These are phyloP conservation scores for Hydrolagus colliei DNA, from an alignment of 2,797 vertebrate genomes.

Conservation along the genomic window DNA sequence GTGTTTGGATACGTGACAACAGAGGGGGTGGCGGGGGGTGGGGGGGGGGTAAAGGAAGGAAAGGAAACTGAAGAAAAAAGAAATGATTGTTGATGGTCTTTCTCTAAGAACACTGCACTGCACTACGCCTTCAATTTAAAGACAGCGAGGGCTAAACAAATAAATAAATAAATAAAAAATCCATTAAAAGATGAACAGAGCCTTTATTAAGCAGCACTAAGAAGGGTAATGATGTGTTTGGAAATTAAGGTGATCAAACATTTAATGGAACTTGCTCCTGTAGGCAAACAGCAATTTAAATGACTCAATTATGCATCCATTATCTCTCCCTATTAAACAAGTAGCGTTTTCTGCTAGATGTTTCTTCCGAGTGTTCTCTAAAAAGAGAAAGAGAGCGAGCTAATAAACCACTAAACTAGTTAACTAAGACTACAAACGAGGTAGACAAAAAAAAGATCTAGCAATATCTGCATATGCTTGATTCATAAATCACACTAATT, in stretches of 20 bases:
- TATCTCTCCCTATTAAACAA: slow-evolving; percentile 78
- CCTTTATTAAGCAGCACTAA: slow-evolving; percentile 96
- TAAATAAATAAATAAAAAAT: slow-evolving; percentile 26
- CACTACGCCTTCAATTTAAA: slow-evolving; percentile 4
- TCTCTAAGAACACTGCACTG: not conserved
- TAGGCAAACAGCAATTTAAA: slow-evolving; percentile 96
- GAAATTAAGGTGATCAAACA: slow-evolving; percentile 99
- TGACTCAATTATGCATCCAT: slow-evolving; percentile 99
- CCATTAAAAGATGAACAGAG: slow-evolving; percentile 55
- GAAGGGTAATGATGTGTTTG: slow-evolving; percentile 97
- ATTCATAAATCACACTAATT: slow-evolving; percentile 84
- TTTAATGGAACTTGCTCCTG: slow-evolving; percentile 96
- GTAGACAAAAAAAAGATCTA: slow-evolving; percentile 47
- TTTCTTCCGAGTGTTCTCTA: slow-evolving; percentile 28
- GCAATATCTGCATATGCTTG: slow-evolving; percentile 58
- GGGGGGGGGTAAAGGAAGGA: too few relatives aligned
- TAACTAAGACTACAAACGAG: slow-evolving; percentile 55
- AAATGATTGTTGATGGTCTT: slow-evolving; percentile 3
- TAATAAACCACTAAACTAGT: slow-evolving; percentile 80
- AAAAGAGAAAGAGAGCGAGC: slow-evolving; percentile 45
- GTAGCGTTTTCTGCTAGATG: slow-evolving; percentile 34
- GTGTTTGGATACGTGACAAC: not conserved
- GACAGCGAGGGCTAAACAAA: not conserved
- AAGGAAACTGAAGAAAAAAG: not conserved
- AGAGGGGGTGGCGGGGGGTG: too few relatives aligned